These are phyloP conservation scores for Miltochrista miniata DNA, from an alignment of 2,888 invertebrate genomes.

Conservation along the genomic window DNA sequence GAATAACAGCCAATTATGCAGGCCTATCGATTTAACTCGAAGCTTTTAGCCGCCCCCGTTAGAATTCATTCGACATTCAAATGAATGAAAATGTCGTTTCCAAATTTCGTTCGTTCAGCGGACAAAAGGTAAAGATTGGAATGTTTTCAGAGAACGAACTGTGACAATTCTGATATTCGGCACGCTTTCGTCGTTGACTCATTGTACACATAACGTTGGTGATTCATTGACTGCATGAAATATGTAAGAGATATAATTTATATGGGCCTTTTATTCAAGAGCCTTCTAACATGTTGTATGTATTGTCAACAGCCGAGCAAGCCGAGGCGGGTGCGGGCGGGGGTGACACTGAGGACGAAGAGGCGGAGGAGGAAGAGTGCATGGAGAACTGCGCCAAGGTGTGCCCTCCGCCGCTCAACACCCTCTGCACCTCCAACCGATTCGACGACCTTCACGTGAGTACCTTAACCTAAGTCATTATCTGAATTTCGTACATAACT, in stretches of 20 bases:
- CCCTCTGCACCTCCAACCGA: conserved; percentile 88
- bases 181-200: neutral
- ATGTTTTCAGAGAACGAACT: neutral
- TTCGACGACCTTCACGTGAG: conserved; percentile 92
- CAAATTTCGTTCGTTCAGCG: neutral
- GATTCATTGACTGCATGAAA: neutral
- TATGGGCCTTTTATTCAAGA: neutral
- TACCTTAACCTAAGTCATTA: conserved; percentile 20
- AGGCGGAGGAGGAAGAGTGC: conserved; percentile 53
- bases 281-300: neutral
- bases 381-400: conserved; percentile 69
- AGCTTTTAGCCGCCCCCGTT: neutral
- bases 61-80: neutral
- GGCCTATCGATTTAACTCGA: neutral
- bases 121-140: conserved; percentile 8
- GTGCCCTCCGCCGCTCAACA: conserved; percentile 77
- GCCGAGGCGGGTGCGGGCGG: conserved; percentile 40
- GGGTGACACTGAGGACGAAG: conserved; percentile 37
- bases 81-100: conserved; percentile 6
- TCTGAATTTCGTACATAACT: neutral
- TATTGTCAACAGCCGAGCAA: conserved; percentile 35
- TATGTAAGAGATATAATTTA: neutral
- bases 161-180: neutral
- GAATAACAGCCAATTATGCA: neutral
- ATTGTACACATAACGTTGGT: neutral